Evolutionary conservation across 2,797 vertebrate species (phyloP).

Genomic region (Melanotaenia parkinsoni): DNA sequence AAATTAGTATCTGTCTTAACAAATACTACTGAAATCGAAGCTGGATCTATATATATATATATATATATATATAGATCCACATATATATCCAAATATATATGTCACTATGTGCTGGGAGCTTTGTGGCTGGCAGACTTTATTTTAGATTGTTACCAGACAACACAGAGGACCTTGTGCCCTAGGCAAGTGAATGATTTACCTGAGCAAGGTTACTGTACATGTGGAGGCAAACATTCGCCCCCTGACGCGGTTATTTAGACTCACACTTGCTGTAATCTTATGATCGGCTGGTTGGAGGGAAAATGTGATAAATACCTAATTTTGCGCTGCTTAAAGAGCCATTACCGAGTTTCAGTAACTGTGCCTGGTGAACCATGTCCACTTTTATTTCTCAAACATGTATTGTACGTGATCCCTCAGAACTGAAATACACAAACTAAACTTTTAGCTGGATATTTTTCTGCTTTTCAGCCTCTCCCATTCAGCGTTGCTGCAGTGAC

Average conservation of each 20-base stretch:
- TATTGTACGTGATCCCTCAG: neutral
- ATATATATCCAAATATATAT: too few relatives aligned
- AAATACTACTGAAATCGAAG: neutral
- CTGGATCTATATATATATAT: neutral
- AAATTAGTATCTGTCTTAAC: neutral
- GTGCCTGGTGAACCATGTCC: slow-evolving; percentile 27
- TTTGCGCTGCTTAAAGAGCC: slow-evolving; percentile 30
- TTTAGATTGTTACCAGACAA: slow-evolving; percentile 47
- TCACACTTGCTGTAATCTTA: slow-evolving; percentile 37
- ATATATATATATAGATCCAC: neutral
- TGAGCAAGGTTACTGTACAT: slow-evolving; percentile 67
- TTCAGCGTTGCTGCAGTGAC: neutral
- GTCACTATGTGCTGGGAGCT: neutral
- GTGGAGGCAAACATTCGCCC: slow-evolving; percentile 60
- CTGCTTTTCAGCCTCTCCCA: neutral
- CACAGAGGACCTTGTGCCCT: slow-evolving; percentile 54
- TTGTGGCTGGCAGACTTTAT: slow-evolving; percentile 2
- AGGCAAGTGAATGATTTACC: slow-evolving; percentile 72
- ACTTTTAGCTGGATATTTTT: neutral
- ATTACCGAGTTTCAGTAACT: slow-evolving; percentile 36
- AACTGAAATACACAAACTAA: slow-evolving; percentile 16
- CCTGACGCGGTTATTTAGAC: slow-evolving; percentile 37
- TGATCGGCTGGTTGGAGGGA: slow-evolving; percentile 35
- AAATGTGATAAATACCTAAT: slow-evolving; percentile 51
- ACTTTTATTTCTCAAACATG: slow-evolving; percentile 22